A percentile compares a stretch with the other conserved stretches of the same genome.
These are phyloP conservation scores for Drosophila elegans DNA, from an alignment of 1,140 invertebrate genomes.

Conservation along the genomic window DNA sequence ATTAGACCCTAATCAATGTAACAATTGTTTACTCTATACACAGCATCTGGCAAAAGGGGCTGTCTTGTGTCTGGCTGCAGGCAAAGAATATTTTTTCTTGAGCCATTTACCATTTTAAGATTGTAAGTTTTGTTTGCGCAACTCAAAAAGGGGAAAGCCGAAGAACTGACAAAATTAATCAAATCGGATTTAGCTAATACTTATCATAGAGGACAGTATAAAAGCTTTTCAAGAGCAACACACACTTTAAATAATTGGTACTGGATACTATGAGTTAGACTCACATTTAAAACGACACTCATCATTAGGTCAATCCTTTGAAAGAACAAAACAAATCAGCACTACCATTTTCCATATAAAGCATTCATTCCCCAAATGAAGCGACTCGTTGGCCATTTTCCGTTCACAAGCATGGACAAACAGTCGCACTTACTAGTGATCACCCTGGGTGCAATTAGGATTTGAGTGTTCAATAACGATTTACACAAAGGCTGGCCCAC, in stretches of 20 bases:
- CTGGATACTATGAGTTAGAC: not conserved
- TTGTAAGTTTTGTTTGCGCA: slow-evolving; percentile 9
- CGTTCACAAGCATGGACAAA: slow-evolving; percentile 41
- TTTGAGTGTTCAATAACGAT: slow-evolving; percentile 80
- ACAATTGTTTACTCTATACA: slow-evolving; percentile 54
- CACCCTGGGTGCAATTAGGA: slow-evolving; percentile 75
- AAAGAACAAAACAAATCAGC: slow-evolving; percentile 62
- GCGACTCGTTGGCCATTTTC: slow-evolving; percentile 53
- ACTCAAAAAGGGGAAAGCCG: not conserved
- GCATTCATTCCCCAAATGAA: slow-evolving; percentile 25
- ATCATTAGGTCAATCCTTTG: slow-evolving; percentile 39
- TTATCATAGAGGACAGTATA: not conserved
- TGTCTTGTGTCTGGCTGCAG: slow-evolving; percentile 13
- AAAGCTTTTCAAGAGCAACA: not conserved
- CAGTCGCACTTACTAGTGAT: slow-evolving; percentile 50
- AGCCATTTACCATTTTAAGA: slow-evolving; percentile 2
- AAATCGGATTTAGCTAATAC: not conserved
- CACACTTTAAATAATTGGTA: not conserved
- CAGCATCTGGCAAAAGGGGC: slow-evolving; percentile 23
- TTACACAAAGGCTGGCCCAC: slow-evolving; percentile 54
- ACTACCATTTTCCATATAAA: slow-evolving; percentile 22
- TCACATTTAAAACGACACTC: slow-evolving; percentile 18
- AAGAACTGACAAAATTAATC: slow-evolving; percentile 4
- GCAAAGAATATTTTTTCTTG: slow-evolving; percentile 10
- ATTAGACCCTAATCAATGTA: slow-evolving; percentile 65